Base-by-base conservation (phyloP, 2,113 vertebrate species). In the Oncorhynchus masou region DNA sequence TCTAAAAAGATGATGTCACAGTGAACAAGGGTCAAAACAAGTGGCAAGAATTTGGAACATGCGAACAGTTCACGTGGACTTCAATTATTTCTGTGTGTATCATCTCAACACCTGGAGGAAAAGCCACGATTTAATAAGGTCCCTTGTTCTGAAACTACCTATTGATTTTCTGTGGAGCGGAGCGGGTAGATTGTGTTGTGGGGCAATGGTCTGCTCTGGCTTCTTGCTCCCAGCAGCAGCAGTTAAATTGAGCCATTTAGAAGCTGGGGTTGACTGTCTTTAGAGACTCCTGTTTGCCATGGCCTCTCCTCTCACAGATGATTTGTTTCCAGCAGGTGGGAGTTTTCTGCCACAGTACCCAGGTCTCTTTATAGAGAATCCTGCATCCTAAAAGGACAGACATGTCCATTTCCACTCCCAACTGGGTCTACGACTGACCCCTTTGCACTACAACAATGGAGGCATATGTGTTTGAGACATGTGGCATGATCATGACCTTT, bases 231-330 rank as follows among this genome's bases (percentile, higher is more conserved):
- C 67, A 82, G 51, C 16, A 19, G 51, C 51, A 54, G 51, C 90
- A 89, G 85, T 87, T 90, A 92, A 93, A 94, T 88, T 92, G 92
- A 94, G 88, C 90, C 91, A 90, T 92, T 94, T 91, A 92, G 88
- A 92, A 92, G 85, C 87, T 19, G 79, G 72, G 67, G 74, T 76
- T 74, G 86, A 81, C 85, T 75, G 86, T 82, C 85, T 91, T 90
- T 87, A 86, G 87, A 91, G 89, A 90, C 89, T 83, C 76, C 15
- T 20, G 72, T 84, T 86, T 78, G 81, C 82, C 78, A 76, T 83
- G 51, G 81, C 88, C 81, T 88, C 86, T 85, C 74, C 81, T 88
- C 86, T 85, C 74, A 74, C 51, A 78, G 81, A 79, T 88, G 85
- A 90, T 92, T 84, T 87, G 84, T 92, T 90, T 90, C 91, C 88